These are phyloP conservation scores for Botia kubotai DNA, from an alignment of 2,797 vertebrate genomes.

Conservation along the genomic window DNA sequence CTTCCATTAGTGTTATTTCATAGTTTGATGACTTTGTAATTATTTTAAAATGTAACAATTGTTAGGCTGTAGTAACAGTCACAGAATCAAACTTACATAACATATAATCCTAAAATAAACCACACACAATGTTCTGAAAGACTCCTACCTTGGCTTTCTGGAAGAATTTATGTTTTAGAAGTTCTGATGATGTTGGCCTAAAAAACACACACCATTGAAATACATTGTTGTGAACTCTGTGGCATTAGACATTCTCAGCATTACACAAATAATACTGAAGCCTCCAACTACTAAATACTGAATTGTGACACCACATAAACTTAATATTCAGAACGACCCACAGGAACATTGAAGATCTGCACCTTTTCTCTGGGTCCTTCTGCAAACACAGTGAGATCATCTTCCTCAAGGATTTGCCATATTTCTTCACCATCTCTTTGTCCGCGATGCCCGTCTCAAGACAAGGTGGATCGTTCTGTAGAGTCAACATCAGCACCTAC, in stretches of 20 bases:
- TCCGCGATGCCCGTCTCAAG: slow-evolving; percentile 97
- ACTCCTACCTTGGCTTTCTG: slow-evolving; percentile 94
- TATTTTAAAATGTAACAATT: too few relatives aligned
- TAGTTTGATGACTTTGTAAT: too few relatives aligned
- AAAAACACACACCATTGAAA: slow-evolving; percentile 66
- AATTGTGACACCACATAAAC: not conserved
- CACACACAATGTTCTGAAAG: not conserved
- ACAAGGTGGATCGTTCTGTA: slow-evolving; percentile 92
- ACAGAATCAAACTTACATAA: too few relatives aligned
- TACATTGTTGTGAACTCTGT: not conserved
- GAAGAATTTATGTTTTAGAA: slow-evolving; percentile 97
- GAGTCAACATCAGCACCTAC: slow-evolving; percentile 94
- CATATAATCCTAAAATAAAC: not conserved
- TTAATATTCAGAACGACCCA: not conserved
- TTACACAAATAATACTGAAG: not conserved
- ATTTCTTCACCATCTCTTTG: slow-evolving; percentile 98
- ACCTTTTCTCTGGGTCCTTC: slow-evolving; percentile 99
- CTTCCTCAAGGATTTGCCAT: slow-evolving; percentile 89
- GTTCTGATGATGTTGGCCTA: slow-evolving; percentile 93
- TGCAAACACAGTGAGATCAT: slow-evolving; percentile 97
- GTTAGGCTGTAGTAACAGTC: too few relatives aligned
- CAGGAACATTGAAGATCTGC: not conserved
- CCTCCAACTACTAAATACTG: not conserved
- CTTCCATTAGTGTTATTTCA: too few relatives aligned
- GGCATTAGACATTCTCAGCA: not conserved